These are phyloP conservation scores for Haliclona indistincta DNA, from an alignment of 37 sponge, comb jelly and placozoan species.

Conservation along the genomic window DNA sequence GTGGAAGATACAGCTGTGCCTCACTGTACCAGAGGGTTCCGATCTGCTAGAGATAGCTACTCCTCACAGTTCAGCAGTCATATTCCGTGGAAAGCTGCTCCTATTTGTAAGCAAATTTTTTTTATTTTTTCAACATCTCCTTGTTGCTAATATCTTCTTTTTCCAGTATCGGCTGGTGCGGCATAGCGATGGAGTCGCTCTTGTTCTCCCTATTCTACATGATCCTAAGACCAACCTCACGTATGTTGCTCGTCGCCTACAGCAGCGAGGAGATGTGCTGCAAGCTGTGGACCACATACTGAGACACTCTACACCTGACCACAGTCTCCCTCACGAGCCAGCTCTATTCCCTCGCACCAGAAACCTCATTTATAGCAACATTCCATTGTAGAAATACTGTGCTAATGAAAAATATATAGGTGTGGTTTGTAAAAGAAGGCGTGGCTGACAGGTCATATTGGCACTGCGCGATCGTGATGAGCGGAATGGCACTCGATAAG, in stretches of 20 bases:
- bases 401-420: too few species aligned
- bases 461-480: too few species aligned
- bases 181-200: neutral
- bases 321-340: neutral
- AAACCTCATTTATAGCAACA: neutral
- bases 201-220: conserved; percentile 38
- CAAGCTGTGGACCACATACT: neutral
- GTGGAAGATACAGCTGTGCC: conserved; percentile 55
- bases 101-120: conserved; percentile 39
- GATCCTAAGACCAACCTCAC: conserved; percentile 58
- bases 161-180: conserved; percentile 15
- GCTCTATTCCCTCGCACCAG: neutral
- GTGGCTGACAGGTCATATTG: too few species aligned
- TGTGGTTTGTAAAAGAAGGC: too few species aligned
- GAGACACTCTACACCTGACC: neutral
- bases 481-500: too few species aligned
- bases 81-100: conserved; percentile 55
- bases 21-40: conserved; percentile 50
- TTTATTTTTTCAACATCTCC: neutral
- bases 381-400: neutral
- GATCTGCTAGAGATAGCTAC: conserved; percentile 13
- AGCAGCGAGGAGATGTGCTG: neutral
- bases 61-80: conserved; percentile 32
- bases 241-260: neutral
- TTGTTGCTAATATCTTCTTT: too few species aligned